Base-by-base conservation (phyloP, 2,888 invertebrate genomes). In the Hylaea fasciaria region DNA sequence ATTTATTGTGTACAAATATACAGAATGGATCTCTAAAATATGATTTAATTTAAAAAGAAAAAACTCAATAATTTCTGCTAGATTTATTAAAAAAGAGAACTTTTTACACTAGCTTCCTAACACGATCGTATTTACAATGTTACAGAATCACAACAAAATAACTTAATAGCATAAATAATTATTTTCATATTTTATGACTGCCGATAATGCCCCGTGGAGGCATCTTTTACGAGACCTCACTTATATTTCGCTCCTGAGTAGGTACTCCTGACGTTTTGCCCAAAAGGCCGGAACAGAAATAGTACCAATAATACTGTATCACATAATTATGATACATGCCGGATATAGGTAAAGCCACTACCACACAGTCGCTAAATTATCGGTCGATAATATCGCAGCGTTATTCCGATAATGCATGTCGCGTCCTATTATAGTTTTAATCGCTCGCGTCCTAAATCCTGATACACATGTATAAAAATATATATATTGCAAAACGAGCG, bases 111-210 rank as follows among this genome's bases (percentile, higher is more conserved):
- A 78, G 66, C 73, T 77, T 73, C 73, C 71, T 77, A 75, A 73
- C 43, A 66, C 71, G 73, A 69, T 69, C 44, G 71, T 79, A 79
- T 79, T 77, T 79, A 79, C 79, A 79, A 55, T 53, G 57, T 50
- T 59, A 56, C n/a, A 63, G 29, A 47, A 85, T 87, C 82, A 88
- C 85, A 88, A 91, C 87, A 82, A 86, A 88, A 82, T 85, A 87
- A 88, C 82, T 86, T 87, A 87, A 76, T 74, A 69, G 80, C 80
- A 85, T 82, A 85, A 87, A 87, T 85, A 83, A 77, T 74, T 77
- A 76, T 71, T 69, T 73, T 70, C 5, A 22, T 22, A 22, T 5
- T 70, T 65, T 64, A 66, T 68, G 70, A 69, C 66, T 70, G 70
- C 62, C 66, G 61, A 49, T 66, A 64, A 66, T 60, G 67, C 68